Percentiles rank a stretch among this genome's conserved stretches.
Conservation (phyloP, 2,888 invertebrate species). For the Baronia brevicornis region DNA sequence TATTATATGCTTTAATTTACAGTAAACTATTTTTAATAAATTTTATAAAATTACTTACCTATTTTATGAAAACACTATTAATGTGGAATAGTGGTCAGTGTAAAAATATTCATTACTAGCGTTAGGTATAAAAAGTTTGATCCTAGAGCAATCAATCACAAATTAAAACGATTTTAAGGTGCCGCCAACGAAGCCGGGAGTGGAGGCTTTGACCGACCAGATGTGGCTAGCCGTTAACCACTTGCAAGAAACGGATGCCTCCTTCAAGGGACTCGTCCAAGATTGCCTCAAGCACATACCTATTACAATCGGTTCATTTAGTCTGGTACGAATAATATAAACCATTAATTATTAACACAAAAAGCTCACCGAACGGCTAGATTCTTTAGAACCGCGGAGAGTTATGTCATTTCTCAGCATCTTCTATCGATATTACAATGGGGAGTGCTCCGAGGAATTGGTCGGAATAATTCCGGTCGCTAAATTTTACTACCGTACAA, state of each 20-base stretch:
- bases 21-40: too few relatives aligned
- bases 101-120: slow-evolving; percentile 4
- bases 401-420: too few relatives aligned
- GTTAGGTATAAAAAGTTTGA: too few relatives aligned
- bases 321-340: slow-evolving; percentile 55
- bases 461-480: too few relatives aligned
- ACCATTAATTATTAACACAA: neutral
- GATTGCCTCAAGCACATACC: slow-evolving; percentile 75
- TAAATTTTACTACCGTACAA: too few relatives aligned
- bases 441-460: too few relatives aligned
- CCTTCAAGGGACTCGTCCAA: slow-evolving; percentile 68
- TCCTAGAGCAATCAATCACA: neutral
- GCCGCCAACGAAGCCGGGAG: slow-evolving; percentile 75
- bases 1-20: too few relatives aligned
- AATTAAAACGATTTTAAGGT: slow-evolving; percentile 28
- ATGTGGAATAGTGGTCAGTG: too few relatives aligned
- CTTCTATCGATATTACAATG: too few relatives aligned
- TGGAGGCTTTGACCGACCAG: slow-evolving; percentile 76
- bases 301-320: slow-evolving; percentile 77
- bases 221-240: slow-evolving; percentile 83
- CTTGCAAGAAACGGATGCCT: slow-evolving; percentile 73
- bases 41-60: too few relatives aligned
- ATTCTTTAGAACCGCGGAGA: too few relatives aligned
- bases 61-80: too few relatives aligned
- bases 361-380: neutral